Percentiles rank a stretch among this genome's conserved stretches.
These are phyloP conservation scores for Myrmecobius fasciatus DNA, from an alignment of 2,113 vertebrate species.

Conservation along the genomic window DNA sequence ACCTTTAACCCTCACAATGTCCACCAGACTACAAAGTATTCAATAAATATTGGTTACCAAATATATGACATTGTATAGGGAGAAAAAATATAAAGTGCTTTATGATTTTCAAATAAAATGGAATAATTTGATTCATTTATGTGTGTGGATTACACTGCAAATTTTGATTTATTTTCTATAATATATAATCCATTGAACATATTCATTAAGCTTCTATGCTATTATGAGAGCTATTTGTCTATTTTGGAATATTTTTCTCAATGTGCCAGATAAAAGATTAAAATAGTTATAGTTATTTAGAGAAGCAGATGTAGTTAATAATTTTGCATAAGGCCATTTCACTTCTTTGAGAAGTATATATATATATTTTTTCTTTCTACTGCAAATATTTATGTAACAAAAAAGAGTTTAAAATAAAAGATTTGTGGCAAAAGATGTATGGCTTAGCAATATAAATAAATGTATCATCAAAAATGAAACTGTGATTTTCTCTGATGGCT, in stretches of 20 bases:
- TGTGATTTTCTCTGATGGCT: conserved; percentile 52
- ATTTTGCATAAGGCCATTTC: conserved; percentile 68
- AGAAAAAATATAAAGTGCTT: not conserved
- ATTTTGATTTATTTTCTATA: not conserved
- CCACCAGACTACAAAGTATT: not conserved
- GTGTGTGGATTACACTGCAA: not conserved
- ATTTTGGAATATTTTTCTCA: not conserved
- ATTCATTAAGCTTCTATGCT: not conserved
- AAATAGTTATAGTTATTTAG: conserved; percentile 41
- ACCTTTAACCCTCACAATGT: not conserved
- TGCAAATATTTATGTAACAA: conserved; percentile 80
- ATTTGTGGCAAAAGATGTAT: conserved; percentile 63
- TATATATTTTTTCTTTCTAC: conserved; percentile 71
- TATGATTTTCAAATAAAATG: not conserved
- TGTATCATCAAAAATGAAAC: conserved; percentile 68
- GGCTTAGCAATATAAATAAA: conserved; percentile 70
- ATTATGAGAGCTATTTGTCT: accelerated
- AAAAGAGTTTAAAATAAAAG: conserved; percentile 72
- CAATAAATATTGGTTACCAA: not conserved
- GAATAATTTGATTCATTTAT: too few relatives aligned
- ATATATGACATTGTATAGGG: not conserved
- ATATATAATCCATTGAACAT: not conserved
- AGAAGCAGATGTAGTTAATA: conserved; percentile 68
- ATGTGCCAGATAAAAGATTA: conserved; percentile 29
- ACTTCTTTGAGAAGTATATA: conserved; percentile 63